A percentile compares a stretch with the other conserved stretches of the same genome.
These are phyloP conservation scores for Zosterops lateralis DNA, from an alignment of 2,113 vertebrate genomes.

Conservation along the genomic window DNA sequence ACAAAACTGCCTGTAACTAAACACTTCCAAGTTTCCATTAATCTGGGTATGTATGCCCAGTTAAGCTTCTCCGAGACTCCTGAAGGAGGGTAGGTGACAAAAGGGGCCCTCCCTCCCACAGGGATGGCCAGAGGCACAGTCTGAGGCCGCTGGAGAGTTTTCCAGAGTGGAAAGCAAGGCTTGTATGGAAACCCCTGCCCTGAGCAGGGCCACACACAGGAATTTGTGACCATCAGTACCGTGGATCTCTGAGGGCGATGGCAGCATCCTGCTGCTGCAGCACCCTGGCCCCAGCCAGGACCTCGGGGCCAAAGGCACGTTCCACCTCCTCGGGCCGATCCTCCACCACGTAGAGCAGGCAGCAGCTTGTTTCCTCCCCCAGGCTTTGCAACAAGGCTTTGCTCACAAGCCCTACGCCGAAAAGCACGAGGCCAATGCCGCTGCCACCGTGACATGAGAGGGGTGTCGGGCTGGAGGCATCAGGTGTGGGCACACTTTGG, in stretches of 20 bases:
- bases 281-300: not conserved
- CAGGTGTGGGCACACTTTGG: not conserved
- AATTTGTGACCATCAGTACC: not conserved
- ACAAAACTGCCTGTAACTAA: not conserved
- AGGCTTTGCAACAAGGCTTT: not conserved
- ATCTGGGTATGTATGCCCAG: not conserved
- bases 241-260: not conserved
- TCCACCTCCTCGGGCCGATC: not conserved
- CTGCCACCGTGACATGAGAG: accelerated
- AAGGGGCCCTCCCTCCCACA: not conserved
- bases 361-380: not conserved
- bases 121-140: accelerated
- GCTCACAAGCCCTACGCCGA: accelerated
- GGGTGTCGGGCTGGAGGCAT: not conserved
- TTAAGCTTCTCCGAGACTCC: not conserved
- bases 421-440: not conserved
- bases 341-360: not conserved
- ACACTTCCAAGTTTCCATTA: not conserved
- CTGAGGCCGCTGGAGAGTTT: not conserved
- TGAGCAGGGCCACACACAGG: not conserved
- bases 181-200: accelerated
- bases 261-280: not conserved
- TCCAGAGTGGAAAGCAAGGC: not conserved
- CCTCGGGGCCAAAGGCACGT: accelerated
- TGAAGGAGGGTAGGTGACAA: not conserved